Evolutionary conservation across 1,140 invertebrate species (phyloP), one percentile per base, ranked within the genome.

Genomic region (Wasmannia auropunctata): DNA sequence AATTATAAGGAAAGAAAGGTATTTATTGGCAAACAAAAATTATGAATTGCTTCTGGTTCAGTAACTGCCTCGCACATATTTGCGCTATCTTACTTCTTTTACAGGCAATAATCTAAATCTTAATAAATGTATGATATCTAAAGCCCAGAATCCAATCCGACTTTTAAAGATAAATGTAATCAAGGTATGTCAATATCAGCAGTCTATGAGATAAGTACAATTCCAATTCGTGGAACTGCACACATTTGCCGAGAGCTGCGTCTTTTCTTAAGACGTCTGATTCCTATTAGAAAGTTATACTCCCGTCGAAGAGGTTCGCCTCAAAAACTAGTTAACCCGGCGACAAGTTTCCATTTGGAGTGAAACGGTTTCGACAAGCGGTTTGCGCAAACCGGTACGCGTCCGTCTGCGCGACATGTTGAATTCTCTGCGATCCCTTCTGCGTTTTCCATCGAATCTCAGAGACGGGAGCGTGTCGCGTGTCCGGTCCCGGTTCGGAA

Each of bases 341-440:
- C 31, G 34, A 80, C 77, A 80, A 67, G 62, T 54, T 80, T 67
- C 62, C 76, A 80, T 67, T 67, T 40, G 14, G 16, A 67, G 60
- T 37, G 31, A 65, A 65, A 79, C 60, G 63, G 31, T 80, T 7
- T 51, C 43, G n/a, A 54, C 14, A n/a, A 2, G 22, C 62, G n/a
- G n/a, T 80, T 56, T 40, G 77, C 43, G 46, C 10, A 80, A 80
- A 69, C 62, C 31, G 7, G 10, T 67, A 60, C 62, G 22, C n/a
- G 4, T 56, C 0, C 11, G 5, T 69, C 22, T 46, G 37, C 49
- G 5, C 31, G 37, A 56, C 28, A 56, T 2, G 16, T 4, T 28
- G 70, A n/a, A 54, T 19, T 10, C 16, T 51, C n/a, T 1, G 37
- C 63, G n/a, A 22, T 67, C 11, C 14, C n/a, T 34, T 16, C 1